Evolutionary conservation across 2,888 invertebrate genomes (phyloP), one percentile per base, ranked within the genome.

Genomic region (Ophion ventricosus): DNA sequence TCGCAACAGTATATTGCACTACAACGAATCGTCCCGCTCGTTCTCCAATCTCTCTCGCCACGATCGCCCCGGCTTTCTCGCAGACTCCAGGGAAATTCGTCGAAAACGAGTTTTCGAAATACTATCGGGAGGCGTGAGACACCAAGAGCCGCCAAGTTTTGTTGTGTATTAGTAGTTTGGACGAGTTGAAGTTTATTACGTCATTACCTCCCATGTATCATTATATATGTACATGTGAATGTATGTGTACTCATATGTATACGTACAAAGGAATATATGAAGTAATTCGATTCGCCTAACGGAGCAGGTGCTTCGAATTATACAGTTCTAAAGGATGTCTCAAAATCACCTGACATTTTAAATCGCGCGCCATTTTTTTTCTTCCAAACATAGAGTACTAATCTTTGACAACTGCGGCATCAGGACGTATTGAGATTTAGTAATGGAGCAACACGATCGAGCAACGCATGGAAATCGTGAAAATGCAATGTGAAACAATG

Each of bases 41-140:
- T 56, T 64, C 54, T 54, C 43, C 43, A 35, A 26, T 80, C 72
- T 43, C 56, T 57, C 43, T 61, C 57, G 20, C 77, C 43, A 43
- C 40, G 61, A 63, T 54, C 63, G 70, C 79, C 64, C 43, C 57
- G 29, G 69, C 29, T 73, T 72, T 73, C 64, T 72, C 72, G 57
- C 64, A 57, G 26, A 85, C 85, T 85, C 85, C 54, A 82, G 85
- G 87, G 85, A 85, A 87, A 87, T 87, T 85, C 76, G 75, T 76
- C 57, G 84, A 79, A 85, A 87, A 87, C 73, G 83, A 85, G 85
- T 84, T 87, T 87, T 83, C 74, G 78, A 85, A 87, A 85, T 82
- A 76, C 82, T 49, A 84, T 85, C 73, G 80, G 85, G 82, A 73
- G 43, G 79, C 76, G 82, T 67, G 74, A 70, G 70, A 56, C 59